Conservation (phyloP, 1,140 invertebrate species). For the Nomia melanderi region DNA sequence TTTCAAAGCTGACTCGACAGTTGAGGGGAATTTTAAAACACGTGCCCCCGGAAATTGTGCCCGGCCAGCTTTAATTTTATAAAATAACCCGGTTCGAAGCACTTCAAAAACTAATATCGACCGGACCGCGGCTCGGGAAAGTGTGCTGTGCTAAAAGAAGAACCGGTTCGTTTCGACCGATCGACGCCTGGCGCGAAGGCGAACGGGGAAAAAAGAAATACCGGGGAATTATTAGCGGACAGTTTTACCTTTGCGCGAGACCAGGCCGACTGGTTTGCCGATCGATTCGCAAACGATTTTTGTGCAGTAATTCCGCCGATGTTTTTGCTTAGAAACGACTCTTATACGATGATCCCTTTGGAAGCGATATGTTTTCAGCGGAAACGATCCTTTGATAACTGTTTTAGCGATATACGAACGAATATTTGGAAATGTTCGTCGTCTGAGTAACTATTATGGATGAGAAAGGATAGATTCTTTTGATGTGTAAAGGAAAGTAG, state of each 20-base stretch:
- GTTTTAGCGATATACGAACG: too few species aligned
- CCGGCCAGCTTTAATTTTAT: conserved; percentile 1
- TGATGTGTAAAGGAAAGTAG: too few species aligned
- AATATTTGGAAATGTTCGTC: too few species aligned
- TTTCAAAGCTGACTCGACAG: not conserved
- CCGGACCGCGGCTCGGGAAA: not conserved
- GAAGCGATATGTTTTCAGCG: too few species aligned
- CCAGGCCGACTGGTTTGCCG: not conserved
- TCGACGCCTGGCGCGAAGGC: not conserved
- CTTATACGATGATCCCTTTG: too few species aligned
- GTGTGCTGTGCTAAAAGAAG: not conserved
- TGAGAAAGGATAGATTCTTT: too few species aligned
- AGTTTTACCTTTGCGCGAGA: not conserved
- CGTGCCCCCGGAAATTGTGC: not conserved
- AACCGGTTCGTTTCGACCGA: not conserved
- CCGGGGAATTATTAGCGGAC: not conserved
- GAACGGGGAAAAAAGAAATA: not conserved
- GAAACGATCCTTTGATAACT: too few species aligned
- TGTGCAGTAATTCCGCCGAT: too few species aligned
- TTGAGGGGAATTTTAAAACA: not conserved
- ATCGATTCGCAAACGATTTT: not conserved
- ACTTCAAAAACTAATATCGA: conserved; percentile 17
- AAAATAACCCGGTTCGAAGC: not conserved
- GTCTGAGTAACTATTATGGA: too few species aligned
- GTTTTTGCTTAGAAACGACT: too few species aligned